These are phyloP conservation scores for Thalassoma bifasciatum DNA, from an alignment of 2,113 vertebrate genomes.

Conservation along the genomic window DNA sequence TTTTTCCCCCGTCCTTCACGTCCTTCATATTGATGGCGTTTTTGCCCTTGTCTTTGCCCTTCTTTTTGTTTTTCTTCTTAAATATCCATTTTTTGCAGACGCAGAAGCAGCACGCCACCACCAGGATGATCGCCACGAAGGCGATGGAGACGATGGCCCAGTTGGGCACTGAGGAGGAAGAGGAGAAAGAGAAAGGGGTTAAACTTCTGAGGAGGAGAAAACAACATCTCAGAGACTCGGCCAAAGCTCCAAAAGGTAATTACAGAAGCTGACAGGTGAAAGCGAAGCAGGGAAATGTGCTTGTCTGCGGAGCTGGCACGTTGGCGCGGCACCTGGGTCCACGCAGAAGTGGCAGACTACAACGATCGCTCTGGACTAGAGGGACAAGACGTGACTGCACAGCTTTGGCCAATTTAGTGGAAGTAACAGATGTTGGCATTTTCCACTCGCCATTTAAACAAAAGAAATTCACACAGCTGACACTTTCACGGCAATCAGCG, in stretches of 20 bases:
- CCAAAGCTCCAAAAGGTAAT: conserved; percentile 22
- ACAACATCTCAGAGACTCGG: conserved; percentile 3
- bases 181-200: background rate
- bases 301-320: conserved; percentile 7
- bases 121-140: conserved; percentile 95
- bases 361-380: conserved; percentile 57
- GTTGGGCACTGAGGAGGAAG: conserved; percentile 88
- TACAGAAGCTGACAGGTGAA: conserved; percentile 41
- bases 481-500: conserved; percentile 60
- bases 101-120: conserved; percentile 99
- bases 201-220: background rate
- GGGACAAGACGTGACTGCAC: conserved; percentile 41
- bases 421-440: conserved; percentile 75
- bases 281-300: conserved; percentile 38
- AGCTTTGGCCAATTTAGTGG: conserved; percentile 69
- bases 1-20: conserved; percentile 95
- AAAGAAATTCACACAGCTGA: conserved; percentile 53
- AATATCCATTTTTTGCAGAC: conserved; percentile 99
- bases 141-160: conserved; percentile 99
- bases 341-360: conserved; percentile 55
- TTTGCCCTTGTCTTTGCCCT: conserved; percentile 99
- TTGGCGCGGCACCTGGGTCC: conserved; percentile 26
- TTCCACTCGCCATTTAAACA: conserved; percentile 67
- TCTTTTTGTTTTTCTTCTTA: conserved; percentile 99
- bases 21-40: conserved; percentile 99